Base-by-base conservation (phyloP, 1,140 invertebrate species). In the Pogonomyrmex barbatus region DNA sequence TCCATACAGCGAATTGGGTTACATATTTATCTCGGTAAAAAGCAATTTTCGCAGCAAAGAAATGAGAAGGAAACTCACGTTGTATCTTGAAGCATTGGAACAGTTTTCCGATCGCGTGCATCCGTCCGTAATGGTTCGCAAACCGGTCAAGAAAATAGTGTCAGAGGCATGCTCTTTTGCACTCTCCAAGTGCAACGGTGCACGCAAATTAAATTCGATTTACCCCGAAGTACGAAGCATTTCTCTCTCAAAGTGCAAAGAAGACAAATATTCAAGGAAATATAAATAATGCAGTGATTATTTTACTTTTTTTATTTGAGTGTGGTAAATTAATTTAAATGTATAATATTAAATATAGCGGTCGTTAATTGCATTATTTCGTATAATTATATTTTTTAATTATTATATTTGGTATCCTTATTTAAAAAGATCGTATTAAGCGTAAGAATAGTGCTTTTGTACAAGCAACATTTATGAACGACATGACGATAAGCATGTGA, bases 71-170 rank as follows among this genome's bases (percentile, higher is more conserved):
- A 77, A 77, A 33, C 39, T 76, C 73, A 17, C 54, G n/a, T 45
- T 45, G 8, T 33, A 30, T 30, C 0, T 76, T 36, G 8, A 24
- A 77, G 39, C 39, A n/a, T 9, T 62, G n/a, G 6, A 24, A 77
- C 33, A 17, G 73, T 45, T 77, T 62, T 77, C 10, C 39, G 73
- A 77, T 45, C 14, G 73, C 39, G 54, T 6, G 39, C 73, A 77
- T 3, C 10, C 73, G 24, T n/a, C 30, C 39, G 39, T 77, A 30
- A 62, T 9, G 8, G 39, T 54, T 39, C 42, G n/a, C 54, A 33
- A 76, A 62, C 14, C 9, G 56, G 36, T 62, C 73, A 62, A 77
- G 39, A 10, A 12, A 14, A 60, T 45, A 42, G 24, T 58, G 39
- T 2, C 14, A 17, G n/a, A 62, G 9, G 12, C 39, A 77, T 4